phyloP scores from a whole-genome alignment of 2,113 vertebrate genomes.

The Nannobrachium achirus region DNA sequence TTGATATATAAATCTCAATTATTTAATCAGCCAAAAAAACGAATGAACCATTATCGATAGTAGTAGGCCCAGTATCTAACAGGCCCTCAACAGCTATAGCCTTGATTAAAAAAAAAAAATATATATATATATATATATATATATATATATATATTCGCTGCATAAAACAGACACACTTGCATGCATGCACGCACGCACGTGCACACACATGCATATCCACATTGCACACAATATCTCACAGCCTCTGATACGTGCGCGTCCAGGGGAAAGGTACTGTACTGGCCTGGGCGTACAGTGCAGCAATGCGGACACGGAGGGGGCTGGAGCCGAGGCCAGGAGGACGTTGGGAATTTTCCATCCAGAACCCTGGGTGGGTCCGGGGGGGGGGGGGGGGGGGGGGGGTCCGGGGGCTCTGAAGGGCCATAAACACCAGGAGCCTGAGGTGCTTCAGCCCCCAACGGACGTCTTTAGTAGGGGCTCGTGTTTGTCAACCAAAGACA shows the following conservation, averaged over 20 bases:
- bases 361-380: conserved; percentile 64
- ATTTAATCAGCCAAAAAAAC: no score
- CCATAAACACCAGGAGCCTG: conserved; percentile 69
- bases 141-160: no score
- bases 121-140: no score
- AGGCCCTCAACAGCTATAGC: conserved; percentile 8
- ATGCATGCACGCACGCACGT: background rate
- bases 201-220: background rate
- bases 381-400: conserved; percentile 61
- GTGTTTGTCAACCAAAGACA: conserved; percentile 75
- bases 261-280: background rate
- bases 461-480: conserved; percentile 61
- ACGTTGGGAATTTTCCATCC: conserved; percentile 79
- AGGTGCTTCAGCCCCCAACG: conserved; percentile 63
- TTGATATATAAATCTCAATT: no score
- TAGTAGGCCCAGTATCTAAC: no score
- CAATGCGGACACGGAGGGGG: conserved; percentile 44
- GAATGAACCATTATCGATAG: no score
- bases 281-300: conserved; percentile 44
- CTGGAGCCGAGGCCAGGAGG: conserved; percentile 24
- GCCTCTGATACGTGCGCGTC: conserved; percentile 26
- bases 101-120: conserved; percentile 39
- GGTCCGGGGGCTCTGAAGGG: conserved; percentile 65
- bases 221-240: conserved; percentile 18
- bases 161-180: conserved; percentile 6